Conservation (phyloP, 2,888 invertebrate genomes). For the Psococerastis gibbosa region DNA sequence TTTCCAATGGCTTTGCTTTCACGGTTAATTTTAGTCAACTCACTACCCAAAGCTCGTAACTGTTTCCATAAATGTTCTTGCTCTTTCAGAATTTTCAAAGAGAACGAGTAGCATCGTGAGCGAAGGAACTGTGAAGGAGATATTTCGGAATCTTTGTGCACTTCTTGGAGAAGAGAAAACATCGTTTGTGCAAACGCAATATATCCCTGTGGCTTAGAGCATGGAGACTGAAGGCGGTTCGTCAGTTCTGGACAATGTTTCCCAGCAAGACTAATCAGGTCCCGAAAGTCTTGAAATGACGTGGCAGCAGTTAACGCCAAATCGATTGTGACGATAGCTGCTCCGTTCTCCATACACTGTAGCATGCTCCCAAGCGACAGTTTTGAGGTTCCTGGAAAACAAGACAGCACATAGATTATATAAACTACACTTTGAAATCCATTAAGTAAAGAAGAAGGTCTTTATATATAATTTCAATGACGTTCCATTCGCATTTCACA, state of each 20-base stretch:
- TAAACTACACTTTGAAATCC: no score
- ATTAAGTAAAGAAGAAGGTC: no score
- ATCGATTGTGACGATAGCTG: slow-evolving; percentile 22
- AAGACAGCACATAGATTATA: no score
- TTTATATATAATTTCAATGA: no score
- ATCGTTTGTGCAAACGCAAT: slow-evolving; percentile 12
- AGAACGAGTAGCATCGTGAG: slow-evolving; percentile 20
- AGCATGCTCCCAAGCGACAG: slow-evolving; percentile 10
- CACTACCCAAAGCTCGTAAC: slow-evolving; percentile 15
- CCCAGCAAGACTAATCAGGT: slow-evolving; percentile 22
- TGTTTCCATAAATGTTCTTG: slow-evolving; percentile 21
- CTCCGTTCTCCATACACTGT: slow-evolving; percentile 13
- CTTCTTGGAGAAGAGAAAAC: slow-evolving; percentile 13
- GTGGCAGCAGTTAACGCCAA: slow-evolving; percentile 22
- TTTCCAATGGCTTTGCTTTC: neutral
- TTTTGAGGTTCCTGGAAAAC: slow-evolving; percentile 8
- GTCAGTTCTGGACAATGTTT: slow-evolving; percentile 20
- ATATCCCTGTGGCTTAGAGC: slow-evolving; percentile 13
- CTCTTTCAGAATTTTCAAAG: slow-evolving; percentile 19
- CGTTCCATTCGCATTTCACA: no score
- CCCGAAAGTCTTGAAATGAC: slow-evolving; percentile 19
- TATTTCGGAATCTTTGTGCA: slow-evolving; percentile 16
- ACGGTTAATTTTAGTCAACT: slow-evolving; percentile 2
- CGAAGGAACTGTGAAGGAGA: slow-evolving; percentile 20
- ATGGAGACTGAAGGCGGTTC: neutral